These are phyloP conservation scores for Heliconius hortense DNA, from an alignment of 2,888 invertebrate genomes.

Conservation along the genomic window DNA sequence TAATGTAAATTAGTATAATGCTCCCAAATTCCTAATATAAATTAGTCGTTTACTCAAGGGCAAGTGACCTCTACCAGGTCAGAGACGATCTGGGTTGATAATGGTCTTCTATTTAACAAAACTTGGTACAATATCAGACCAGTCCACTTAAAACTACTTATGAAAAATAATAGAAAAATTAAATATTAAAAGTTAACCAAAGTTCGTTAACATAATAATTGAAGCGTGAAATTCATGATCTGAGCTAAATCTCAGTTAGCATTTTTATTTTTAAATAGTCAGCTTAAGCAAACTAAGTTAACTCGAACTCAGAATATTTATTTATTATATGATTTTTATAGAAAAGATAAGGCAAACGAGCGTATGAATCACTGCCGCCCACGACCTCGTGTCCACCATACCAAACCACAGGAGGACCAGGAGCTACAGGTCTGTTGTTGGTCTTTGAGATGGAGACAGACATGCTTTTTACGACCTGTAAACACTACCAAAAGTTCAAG, in stretches of 20 bases:
- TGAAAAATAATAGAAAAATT: slow-evolving; percentile 4
- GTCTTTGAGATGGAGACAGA: no score
- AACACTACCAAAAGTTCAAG: no score
- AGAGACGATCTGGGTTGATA: neutral
- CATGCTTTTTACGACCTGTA: no score
- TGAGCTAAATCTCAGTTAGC: slow-evolving; percentile 10
- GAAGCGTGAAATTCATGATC: slow-evolving; percentile 18
- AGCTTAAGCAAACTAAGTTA: slow-evolving; percentile 9
- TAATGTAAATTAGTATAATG: neutral
- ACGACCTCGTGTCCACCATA: no score
- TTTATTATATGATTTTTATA: no score
- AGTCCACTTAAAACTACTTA: slow-evolving; percentile 16
- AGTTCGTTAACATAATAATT: slow-evolving; percentile 20
- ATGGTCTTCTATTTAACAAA: neutral
- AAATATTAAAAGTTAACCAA: slow-evolving; percentile 13
- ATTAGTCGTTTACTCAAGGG: neutral
- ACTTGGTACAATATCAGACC: neutral
- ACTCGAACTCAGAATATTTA: slow-evolving; percentile 3
- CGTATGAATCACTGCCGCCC: no score
- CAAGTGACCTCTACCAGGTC: neutral
- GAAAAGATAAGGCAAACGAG: no score
- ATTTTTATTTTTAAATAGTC: slow-evolving; percentile 13
- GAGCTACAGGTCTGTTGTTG: no score
- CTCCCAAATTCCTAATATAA: neutral
- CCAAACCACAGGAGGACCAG: no score